Conservation (phyloP, 2,113 vertebrate species). For the Pedionomus torquatus region DNA sequence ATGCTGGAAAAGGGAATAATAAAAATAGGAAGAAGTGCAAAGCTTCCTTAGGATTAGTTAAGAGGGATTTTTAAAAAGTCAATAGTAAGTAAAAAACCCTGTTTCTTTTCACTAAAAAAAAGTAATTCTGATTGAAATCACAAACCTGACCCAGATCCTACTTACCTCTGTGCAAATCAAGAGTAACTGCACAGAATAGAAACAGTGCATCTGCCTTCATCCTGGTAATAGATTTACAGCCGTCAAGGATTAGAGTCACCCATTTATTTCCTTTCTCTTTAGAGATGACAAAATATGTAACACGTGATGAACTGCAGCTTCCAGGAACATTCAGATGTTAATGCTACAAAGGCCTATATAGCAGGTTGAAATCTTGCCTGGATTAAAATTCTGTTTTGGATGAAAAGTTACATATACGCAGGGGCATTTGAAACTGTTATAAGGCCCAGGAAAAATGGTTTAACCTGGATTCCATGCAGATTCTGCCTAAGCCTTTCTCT, state of each 20-base stretch:
- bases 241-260: not conserved
- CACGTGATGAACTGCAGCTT: constrained; percentile 48
- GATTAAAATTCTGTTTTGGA: constrained; percentile 53
- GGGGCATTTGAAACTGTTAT: not conserved
- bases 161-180: not conserved
- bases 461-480: constrained; percentile 48
- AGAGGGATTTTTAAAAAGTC: not conserved
- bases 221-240: not conserved
- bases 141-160: not conserved
- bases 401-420: not conserved
- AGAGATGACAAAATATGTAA: constrained; percentile 28
- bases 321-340: constrained; percentile 18
- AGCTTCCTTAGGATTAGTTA: not conserved
- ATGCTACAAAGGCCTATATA: not conserved
- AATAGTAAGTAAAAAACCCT: not conserved
- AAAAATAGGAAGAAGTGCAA: not conserved
- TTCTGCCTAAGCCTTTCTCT: constrained; percentile 57
- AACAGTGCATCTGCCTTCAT: not conserved
- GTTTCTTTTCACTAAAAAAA: not conserved
- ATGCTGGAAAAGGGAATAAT: not conserved
- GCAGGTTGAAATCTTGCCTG: constrained; percentile 40
- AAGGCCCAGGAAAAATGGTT: constrained; percentile 34
- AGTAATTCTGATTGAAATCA: not conserved
- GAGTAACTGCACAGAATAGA: not conserved
- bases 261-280: constrained; percentile 30